Evolutionary conservation across 2,888 invertebrate species (phyloP).

Genomic region (Willowsia nigromaculata): DNA sequence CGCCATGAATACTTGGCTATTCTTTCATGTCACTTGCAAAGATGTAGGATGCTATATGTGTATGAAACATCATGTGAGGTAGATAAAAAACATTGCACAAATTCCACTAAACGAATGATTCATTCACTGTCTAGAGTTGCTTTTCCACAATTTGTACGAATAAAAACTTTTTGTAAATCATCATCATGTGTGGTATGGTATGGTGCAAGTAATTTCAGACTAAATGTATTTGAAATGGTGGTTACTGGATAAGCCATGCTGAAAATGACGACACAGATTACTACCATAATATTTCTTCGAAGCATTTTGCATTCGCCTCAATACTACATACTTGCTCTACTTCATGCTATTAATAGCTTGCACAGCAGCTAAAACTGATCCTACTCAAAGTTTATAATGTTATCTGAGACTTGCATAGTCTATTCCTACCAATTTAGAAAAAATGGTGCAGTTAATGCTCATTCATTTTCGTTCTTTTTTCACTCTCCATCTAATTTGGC

Average conservation of each 20-base stretch:
- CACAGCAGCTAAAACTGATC: not conserved
- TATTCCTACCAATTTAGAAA: too few relatives aligned
- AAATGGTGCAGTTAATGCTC: not conserved
- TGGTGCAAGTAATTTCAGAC: not conserved
- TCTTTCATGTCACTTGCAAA: too few relatives aligned
- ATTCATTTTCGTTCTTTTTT: not conserved
- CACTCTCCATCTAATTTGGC: too few relatives aligned
- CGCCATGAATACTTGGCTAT: too few relatives aligned
- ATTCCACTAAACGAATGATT: not conserved
- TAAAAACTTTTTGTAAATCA: too few relatives aligned
- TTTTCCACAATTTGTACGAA: not conserved
- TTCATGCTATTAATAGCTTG: not conserved
- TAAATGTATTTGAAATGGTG: not conserved
- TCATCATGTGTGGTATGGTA: not conserved
- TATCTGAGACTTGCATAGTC: not conserved
- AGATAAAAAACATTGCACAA: too few relatives aligned
- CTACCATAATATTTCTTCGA: not conserved
- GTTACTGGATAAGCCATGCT: not conserved
- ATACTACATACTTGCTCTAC: not conserved
- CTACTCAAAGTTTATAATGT: not conserved
- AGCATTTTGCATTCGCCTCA: not conserved
- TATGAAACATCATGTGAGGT: too few relatives aligned
- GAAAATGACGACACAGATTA: not conserved
- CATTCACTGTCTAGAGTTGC: conserved; percentile 6
- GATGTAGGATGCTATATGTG: too few relatives aligned